Conservation (phyloP, 2,113 vertebrate species). For the Dunckerocampus dactyliophorus region DNA sequence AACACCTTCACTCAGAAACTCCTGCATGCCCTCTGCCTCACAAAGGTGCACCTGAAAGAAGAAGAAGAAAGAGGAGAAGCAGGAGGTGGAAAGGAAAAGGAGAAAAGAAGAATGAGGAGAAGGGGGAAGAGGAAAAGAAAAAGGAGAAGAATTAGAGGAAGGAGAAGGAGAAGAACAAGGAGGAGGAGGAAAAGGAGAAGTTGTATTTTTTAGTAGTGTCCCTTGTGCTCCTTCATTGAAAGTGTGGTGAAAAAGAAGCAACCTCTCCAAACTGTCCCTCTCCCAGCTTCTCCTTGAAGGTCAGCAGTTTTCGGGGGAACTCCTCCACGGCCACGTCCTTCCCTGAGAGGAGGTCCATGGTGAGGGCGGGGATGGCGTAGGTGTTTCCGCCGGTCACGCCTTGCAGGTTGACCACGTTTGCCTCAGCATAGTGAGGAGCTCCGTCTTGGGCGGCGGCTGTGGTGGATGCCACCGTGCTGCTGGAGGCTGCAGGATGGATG, state of each 20-base stretch:
- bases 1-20: conserved; percentile 86
- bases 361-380: conserved; percentile 90
- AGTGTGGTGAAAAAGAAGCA: too few relatives aligned
- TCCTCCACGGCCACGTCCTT: conserved; percentile 91
- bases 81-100: neutral
- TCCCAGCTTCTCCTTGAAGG: conserved; percentile 95
- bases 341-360: conserved; percentile 92
- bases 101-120: too few relatives aligned
- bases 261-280: conserved; percentile 99
- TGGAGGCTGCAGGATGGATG: conserved; percentile 56
- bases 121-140: too few relatives aligned
- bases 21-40: conserved; percentile 93
- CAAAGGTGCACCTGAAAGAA: conserved; percentile 88
- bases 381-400: conserved; percentile 94
- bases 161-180: too few relatives aligned
- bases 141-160: too few relatives aligned
- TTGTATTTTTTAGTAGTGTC: too few relatives aligned
- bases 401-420: conserved; percentile 94
- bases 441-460: conserved; percentile 75
- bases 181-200: too few relatives aligned
- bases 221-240: too few relatives aligned
- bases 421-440: conserved; percentile 93
- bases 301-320: conserved; percentile 89
- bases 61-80: neutral
- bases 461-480: conserved; percentile 65